A percentile compares a stretch with the other conserved stretches of the same genome.
Conservation (phyloP, 2,888 invertebrate species). For the Sialis fuliginosa region DNA sequence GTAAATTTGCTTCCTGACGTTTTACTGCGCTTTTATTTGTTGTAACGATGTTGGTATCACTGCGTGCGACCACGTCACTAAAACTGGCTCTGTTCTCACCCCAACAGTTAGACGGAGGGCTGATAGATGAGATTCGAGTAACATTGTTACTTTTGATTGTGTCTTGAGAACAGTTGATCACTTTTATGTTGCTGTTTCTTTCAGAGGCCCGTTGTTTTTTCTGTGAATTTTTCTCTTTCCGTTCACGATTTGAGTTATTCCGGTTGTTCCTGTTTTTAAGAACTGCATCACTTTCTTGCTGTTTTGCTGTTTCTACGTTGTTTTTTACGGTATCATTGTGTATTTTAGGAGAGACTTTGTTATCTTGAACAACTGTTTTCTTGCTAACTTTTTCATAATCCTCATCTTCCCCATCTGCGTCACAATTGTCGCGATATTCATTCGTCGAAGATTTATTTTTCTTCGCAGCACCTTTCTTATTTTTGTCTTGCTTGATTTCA, state of each 20-base stretch:
- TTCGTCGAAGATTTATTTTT: slow-evolving; percentile 14
- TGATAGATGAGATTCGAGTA: slow-evolving; percentile 15
- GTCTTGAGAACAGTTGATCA: not conserved
- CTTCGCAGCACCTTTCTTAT: slow-evolving; percentile 17
- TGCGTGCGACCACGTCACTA: slow-evolving; percentile 39
- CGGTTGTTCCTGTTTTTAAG: not conserved
- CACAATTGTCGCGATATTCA: slow-evolving; percentile 28
- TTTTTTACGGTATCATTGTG: slow-evolving; percentile 5
- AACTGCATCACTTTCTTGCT: slow-evolving; percentile 12
- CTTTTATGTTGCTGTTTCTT: slow-evolving; percentile 10
- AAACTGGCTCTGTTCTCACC: slow-evolving; percentile 36
- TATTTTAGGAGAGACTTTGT: slow-evolving; percentile 2
- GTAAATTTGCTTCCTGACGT: slow-evolving; percentile 21
- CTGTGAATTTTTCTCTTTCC: slow-evolving; percentile 16
- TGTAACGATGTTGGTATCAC: slow-evolving; percentile 21
- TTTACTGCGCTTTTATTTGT: slow-evolving; percentile 13
- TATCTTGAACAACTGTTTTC: slow-evolving; percentile 7
- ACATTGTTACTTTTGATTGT: slow-evolving; percentile 7
- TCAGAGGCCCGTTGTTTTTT: slow-evolving; percentile 15
- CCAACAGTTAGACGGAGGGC: slow-evolving; percentile 27
- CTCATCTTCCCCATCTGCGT: slow-evolving; percentile 28
- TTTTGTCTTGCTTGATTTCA: slow-evolving; percentile 11
- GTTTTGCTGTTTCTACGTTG: slow-evolving; percentile 9
- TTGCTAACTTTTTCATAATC: slow-evolving; percentile 16
- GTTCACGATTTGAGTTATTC: slow-evolving; percentile 12